A percentile compares a stretch with the other conserved stretches of the same genome.
phyloP scores from a whole-genome alignment of 2,888 invertebrate species.

The Hirtodrosophila confusa region DNA sequence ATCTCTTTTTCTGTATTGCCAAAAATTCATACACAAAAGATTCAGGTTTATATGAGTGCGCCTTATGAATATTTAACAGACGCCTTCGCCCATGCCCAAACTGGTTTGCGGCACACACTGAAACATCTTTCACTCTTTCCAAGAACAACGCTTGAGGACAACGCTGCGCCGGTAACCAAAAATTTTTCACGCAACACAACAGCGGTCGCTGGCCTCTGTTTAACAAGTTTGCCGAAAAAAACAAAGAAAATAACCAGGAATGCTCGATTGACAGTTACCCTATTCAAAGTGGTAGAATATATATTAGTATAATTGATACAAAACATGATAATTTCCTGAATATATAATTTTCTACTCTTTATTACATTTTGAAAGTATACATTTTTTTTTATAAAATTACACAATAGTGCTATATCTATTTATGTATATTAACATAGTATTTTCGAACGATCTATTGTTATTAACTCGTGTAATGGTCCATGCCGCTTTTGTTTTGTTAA shows the following conservation, averaged over 20 bases:
- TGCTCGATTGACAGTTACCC: slow-evolving; percentile 15
- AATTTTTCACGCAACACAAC: slow-evolving; percentile 70
- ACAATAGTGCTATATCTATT: no score
- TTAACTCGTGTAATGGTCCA: no score
- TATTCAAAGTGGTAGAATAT: not conserved
- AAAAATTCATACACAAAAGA: slow-evolving; percentile 19
- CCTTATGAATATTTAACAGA: slow-evolving; percentile 67
- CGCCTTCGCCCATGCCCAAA: slow-evolving; percentile 48
- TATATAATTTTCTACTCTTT: no score
- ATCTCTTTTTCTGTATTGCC: slow-evolving; percentile 6
- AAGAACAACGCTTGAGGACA: slow-evolving; percentile 66
- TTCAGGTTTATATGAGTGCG: slow-evolving; percentile 63
- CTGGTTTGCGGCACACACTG: slow-evolving; percentile 59
- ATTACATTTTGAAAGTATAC: no score
- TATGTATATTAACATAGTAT: no score
- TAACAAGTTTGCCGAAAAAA: slow-evolving; percentile 73
- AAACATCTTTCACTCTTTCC: slow-evolving; percentile 74
- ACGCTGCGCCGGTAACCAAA: slow-evolving; percentile 36
- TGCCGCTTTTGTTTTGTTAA: no score
- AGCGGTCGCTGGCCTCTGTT: slow-evolving; percentile 75
- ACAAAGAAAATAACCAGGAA: not conserved
- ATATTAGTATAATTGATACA: no score
- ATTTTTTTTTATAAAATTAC: no score
- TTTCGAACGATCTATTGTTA: no score
- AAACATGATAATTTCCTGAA: no score